Conservation (phyloP, 2,888 invertebrate genomes). For the Thecocarcelia acutangulata region DNA sequence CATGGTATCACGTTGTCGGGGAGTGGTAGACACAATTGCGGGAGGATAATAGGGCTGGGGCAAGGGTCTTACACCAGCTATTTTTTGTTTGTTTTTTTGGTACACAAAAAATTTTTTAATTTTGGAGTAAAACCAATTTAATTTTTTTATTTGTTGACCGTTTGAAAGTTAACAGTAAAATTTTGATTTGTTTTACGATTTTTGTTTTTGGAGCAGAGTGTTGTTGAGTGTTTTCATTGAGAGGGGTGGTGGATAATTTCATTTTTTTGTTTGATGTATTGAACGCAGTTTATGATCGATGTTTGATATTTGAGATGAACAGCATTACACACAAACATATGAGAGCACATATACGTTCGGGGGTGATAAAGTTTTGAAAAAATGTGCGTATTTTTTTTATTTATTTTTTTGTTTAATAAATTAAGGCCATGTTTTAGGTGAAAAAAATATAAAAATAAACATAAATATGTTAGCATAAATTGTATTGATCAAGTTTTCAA, state of each 20-base stretch:
- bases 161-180: constrained; percentile 26
- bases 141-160: neutral
- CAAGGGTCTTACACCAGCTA: constrained; percentile 64
- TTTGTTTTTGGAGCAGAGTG: constrained; percentile 56
- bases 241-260: constrained; percentile 22
- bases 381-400: constrained; percentile 57
- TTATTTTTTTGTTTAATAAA: constrained; percentile 35
- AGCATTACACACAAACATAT: constrained; percentile 68
- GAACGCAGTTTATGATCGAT: constrained; percentile 55
- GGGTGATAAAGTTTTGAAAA: constrained; percentile 44
- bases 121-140: constrained; percentile 24
- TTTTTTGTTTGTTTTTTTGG: constrained; percentile 24
- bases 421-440: constrained; percentile 58
- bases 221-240: constrained; percentile 50
- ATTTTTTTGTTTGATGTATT: constrained; percentile 39
- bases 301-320: constrained; percentile 61
- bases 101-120: constrained; percentile 17
- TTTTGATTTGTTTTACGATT: constrained; percentile 25
- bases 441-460: constrained; percentile 67
- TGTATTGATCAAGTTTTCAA: constrained; percentile 27
- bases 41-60: constrained; percentile 57
- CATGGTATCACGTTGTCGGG: constrained; percentile 74
- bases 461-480: constrained; percentile 65
- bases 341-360: constrained; percentile 67
- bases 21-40: constrained; percentile 64